Evolutionary conservation across 37 sponge, comb jelly and placozoan genomes (phyloP).

Genomic region (Cladorhizidae sp.): DNA sequence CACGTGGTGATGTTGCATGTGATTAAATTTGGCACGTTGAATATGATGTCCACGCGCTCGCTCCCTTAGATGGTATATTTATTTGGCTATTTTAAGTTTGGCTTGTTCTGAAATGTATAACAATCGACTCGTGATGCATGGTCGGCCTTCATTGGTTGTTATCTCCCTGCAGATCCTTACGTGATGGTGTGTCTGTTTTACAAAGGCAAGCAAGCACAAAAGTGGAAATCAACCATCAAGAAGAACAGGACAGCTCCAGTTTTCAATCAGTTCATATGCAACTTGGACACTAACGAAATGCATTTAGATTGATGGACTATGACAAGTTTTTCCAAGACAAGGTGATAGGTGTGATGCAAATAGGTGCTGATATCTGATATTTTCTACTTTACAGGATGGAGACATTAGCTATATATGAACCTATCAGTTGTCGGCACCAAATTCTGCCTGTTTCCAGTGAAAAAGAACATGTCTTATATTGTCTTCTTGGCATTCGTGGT

Average conservation of each 20-base stretch:
- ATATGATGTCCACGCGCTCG: no score
- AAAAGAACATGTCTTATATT: not conserved
- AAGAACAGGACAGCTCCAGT: conserved; percentile 63
- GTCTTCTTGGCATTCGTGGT: not conserved
- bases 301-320: conserved; percentile 59
- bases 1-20: no score
- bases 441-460: not conserved
- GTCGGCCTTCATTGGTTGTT: not conserved
- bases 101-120: no score
- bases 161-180: conserved; percentile 67
- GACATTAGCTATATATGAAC: conserved; percentile 11
- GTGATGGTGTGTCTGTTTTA: conserved; percentile 49
- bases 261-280: conserved; percentile 51
- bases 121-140: no score
- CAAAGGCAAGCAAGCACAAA: conserved; percentile 20
- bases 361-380: conserved; percentile 26
- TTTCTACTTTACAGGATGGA: conserved; percentile 49
- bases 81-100: no score
- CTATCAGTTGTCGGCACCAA: conserved; percentile 64
- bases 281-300: not conserved
- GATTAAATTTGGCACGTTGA: no score
- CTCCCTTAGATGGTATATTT: no score
- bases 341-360: conserved; percentile 22
- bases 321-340: conserved; percentile 48
- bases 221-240: conserved; percentile 66